Evolutionary conservation across 2,888 invertebrate genomes (phyloP), one percentile per base, ranked within the genome.

Genomic region (Pyrrhosoma nymphula): DNA sequence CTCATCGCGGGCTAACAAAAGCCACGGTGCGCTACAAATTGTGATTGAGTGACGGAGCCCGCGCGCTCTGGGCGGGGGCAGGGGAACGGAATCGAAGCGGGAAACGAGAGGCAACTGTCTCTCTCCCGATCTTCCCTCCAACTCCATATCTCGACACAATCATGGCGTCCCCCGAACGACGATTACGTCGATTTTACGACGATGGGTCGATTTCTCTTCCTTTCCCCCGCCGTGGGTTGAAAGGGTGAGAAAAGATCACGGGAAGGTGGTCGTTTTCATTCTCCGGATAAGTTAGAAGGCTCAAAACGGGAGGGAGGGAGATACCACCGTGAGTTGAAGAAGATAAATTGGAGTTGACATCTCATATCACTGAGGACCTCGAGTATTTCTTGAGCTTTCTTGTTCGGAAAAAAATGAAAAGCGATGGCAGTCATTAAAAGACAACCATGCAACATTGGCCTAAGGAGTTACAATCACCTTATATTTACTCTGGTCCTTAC

Each of bases 1-100:
- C 82, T 82, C 82, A 82, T 82, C 35, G 82, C 82, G 93, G 47
- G n/a, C 14, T 39, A 93, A 69, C 93, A 47, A 93, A 93, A 63
- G 93, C 63, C 20, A 35, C 30, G 63, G 91, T 26, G 69, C 60
- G 90, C 12, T 47, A 69, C 93, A 69, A 93, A 93, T 93, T 69
- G 47, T 69, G 69, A 69, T 69, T 69, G 69, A 69, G 30, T 69
- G 93, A 69, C 93, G 63, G 69, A 47, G 47, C 20, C 60, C 16
- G 10, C 60, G 60, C 60, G 16, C 60, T 10, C 60, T 60, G 16
- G 60, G 20, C 20, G 60, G 60, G 6, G 20, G 16, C 60, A 56
- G 90, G 60, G 60, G 20, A 60, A 47, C 47, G 47, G 47, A 47
- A 47, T 47, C 47, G 47, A 8, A 47, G 47, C 47, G 47, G 47